Evolutionary conservation across 2,113 vertebrate genomes (phyloP).

Genomic region (Tapirus terrestris): DNA sequence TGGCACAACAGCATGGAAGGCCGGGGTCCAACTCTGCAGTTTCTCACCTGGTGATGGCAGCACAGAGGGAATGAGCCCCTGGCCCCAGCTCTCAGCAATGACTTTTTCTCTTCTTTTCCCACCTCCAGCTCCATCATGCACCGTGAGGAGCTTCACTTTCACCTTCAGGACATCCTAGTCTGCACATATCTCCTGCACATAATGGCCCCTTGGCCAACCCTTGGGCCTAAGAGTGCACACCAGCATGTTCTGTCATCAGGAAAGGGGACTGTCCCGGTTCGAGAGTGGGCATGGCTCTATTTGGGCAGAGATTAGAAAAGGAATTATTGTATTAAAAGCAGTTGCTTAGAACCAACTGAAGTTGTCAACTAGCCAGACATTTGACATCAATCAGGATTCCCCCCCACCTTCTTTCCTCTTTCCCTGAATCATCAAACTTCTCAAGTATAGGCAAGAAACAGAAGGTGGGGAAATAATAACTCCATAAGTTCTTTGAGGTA

Average conservation of each 20-base stretch:
- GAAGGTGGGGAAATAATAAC: background rate
- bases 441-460: background rate
- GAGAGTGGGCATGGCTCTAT: background rate
- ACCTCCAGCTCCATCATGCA: rapidly evolving
- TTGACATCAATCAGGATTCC: background rate
- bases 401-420: background rate
- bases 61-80: background rate
- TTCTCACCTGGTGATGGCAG: background rate
- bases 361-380: background rate
- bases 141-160: background rate
- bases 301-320: background rate
- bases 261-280: background rate
- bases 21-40: background rate
- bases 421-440: background rate
- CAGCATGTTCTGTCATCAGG: background rate
- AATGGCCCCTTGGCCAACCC: rapidly evolving
- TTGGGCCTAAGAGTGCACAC: background rate
- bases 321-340: conserved; percentile 50
- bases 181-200: background rate
- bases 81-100: background rate
- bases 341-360: conserved; percentile 35
- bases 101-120: background rate
- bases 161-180: background rate
- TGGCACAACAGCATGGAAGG: background rate
- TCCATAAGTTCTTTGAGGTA: background rate